A percentile compares a stretch with the other conserved stretches of the same genome.
phyloP scores from a whole-genome alignment of 53 echinoderm and acorn worm species.

The Antedon mediterranea region DNA sequence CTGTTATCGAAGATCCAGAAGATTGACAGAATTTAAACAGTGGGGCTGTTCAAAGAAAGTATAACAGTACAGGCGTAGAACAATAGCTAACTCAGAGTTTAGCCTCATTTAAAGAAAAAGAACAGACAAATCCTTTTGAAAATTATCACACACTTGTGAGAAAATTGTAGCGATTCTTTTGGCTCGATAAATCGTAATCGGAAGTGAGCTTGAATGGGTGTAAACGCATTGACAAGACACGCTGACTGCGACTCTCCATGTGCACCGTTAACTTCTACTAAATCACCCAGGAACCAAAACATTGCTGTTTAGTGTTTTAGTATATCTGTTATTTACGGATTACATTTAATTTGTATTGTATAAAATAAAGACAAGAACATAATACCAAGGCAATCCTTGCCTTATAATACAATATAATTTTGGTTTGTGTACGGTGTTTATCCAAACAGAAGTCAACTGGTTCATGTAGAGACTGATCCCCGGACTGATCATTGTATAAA shows the following conservation, averaged over 20 bases:
- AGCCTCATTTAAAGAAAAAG: neutral
- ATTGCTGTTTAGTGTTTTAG: neutral
- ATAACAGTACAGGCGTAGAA: neutral
- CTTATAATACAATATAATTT: no score
- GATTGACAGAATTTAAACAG: neutral
- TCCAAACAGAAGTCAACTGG: no score
- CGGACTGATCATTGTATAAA: no score
- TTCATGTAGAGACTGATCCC: no score
- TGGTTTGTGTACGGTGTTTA: no score
- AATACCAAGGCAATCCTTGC: no score
- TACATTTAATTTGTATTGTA: neutral
- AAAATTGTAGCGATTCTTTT: neutral
- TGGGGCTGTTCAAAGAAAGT: neutral
- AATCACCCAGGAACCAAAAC: neutral
- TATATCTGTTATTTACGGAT: neutral
- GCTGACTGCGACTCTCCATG: neutral
- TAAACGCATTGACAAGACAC: neutral
- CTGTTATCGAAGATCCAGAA: neutral
- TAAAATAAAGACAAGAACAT: no score
- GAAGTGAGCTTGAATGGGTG: neutral
- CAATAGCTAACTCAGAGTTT: neutral
- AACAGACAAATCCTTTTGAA: conserved; percentile 20
- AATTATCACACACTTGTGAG: conserved; percentile 28
- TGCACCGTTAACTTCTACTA: neutral
- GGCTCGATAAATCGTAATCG: neutral